Conservation (phyloP, 2,797 vertebrate genomes). For the Eutrigla gurnardus region DNA sequence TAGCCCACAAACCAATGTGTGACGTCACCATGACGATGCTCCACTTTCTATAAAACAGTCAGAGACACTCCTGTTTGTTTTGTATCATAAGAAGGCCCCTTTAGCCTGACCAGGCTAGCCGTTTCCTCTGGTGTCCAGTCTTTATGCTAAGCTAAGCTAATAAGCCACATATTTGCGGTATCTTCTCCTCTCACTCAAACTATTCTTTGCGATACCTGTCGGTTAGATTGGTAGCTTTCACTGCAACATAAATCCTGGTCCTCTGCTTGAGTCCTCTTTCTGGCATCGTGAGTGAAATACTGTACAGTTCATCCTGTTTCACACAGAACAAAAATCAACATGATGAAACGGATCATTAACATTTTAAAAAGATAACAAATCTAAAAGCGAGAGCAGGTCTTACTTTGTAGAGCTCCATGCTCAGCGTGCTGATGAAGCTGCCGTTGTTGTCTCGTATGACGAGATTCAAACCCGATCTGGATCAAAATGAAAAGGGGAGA, state of each 20-base stretch:
- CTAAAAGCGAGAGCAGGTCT: constrained; percentile 25
- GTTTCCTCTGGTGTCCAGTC: not conserved
- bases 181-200: not conserved
- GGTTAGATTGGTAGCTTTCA: constrained; percentile 82
- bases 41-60: too few species aligned
- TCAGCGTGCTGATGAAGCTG: constrained; percentile 82
- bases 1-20: too few species aligned
- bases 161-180: too few species aligned
- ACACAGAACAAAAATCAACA: constrained; percentile 27
- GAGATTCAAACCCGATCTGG: constrained; percentile 80
- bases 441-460: constrained; percentile 81
- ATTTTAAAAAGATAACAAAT: not conserved
- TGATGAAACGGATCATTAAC: not conserved
- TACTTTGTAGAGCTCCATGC: constrained; percentile 78
- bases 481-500: not conserved
- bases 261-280: constrained; percentile 77
- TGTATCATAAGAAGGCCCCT: not conserved
- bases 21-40: too few species aligned
- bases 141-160: not conserved
- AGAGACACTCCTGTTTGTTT: not conserved
- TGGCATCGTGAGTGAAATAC: constrained; percentile 65
- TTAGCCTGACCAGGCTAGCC: not conserved
- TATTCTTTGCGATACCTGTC: constrained; percentile 63
- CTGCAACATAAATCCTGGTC: constrained; percentile 81
- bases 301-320: constrained; percentile 57